These are phyloP conservation scores for Drosophila ohnishii DNA, from an alignment of 1,140 invertebrate genomes.

Conservation along the genomic window DNA sequence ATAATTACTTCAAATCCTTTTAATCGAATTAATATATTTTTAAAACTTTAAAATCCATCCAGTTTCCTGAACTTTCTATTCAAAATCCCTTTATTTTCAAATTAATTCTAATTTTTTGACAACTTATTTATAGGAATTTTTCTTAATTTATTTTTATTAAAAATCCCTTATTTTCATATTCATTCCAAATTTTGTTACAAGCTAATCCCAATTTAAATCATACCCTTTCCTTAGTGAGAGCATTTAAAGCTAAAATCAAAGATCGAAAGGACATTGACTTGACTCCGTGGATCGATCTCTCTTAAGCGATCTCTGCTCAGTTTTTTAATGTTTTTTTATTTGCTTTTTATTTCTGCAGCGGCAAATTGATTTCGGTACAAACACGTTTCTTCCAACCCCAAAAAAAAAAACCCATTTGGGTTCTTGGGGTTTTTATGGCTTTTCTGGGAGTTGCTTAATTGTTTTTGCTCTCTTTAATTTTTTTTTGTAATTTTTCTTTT, in stretches of 20 bases:
- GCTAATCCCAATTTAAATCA: fast-evolving
- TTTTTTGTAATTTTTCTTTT: neutral
- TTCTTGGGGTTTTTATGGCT: constrained; percentile 40
- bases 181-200: fast-evolving
- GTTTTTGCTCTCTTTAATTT: neutral
- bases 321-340: constrained; percentile 9
- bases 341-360: constrained; percentile 45
- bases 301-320: constrained; percentile 15
- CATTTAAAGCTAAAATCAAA: constrained; percentile 27
- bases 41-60: no score
- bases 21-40: no score
- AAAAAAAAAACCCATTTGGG: constrained; percentile 21
- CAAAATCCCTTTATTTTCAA: no score
- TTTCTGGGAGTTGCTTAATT: constrained; percentile 54
- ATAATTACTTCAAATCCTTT: no score
- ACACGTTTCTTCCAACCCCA: constrained; percentile 46
- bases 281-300: constrained; percentile 15
- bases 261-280: constrained; percentile 70
- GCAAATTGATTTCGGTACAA: constrained; percentile 60
- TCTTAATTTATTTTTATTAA: neutral
- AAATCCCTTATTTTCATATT: neutral
- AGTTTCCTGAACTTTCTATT: no score
- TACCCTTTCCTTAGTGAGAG: neutral
- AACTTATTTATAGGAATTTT: no score
- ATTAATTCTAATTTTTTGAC: no score